Evolutionary conservation across 1,140 invertebrate genomes (phyloP), one percentile per base, ranked within the genome.

Genomic region (Cherax destructor): DNA sequence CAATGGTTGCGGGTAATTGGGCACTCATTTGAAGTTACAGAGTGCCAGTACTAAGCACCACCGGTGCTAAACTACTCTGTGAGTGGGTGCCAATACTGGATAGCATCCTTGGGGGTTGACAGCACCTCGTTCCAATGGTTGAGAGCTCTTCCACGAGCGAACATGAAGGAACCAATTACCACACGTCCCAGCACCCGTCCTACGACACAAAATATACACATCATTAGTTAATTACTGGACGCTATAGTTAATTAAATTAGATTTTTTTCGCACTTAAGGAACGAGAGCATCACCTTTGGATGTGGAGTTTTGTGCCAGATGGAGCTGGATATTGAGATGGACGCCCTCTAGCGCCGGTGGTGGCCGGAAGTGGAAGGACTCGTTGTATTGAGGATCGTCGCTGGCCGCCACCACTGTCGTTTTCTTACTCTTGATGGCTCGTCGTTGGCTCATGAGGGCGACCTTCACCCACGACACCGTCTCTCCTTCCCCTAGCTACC

Each of bases 71-170:
- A 41, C 85, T 78, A 88, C 74, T 92, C 91, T 4, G 83, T 92
- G 16, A 92, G 91, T 0, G 88, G 83, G 80, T 92, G 91, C 91
- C 91, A 92, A 47, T 79, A 79, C 91, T 92, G 91, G 52, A 92
- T 88, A 61, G 80, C 59, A 50, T 88, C 85, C 41, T 88, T 92
- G 49, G 91, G 91, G 11, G 83, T 76, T 6, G 86, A 69, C 5
- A 92, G 65, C 24, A 83, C 88, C 50, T 88, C 74, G 41, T 88
- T 89, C 91, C 91, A 92, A 65, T 92, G 91, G 13, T 80, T 86
- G 4, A 88, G 86, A 30, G 41, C 88, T 9, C 88, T 80, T 3
- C 91, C 86, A 21, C 91, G 59, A 0, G 91, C 91, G 52, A 92
- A 92, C 91, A 92, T 92, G 86, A 78, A 85, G 5, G 91, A 83